Base-by-base conservation (phyloP, 2,888 invertebrate genomes). In the Eudemis profundana region DNA sequence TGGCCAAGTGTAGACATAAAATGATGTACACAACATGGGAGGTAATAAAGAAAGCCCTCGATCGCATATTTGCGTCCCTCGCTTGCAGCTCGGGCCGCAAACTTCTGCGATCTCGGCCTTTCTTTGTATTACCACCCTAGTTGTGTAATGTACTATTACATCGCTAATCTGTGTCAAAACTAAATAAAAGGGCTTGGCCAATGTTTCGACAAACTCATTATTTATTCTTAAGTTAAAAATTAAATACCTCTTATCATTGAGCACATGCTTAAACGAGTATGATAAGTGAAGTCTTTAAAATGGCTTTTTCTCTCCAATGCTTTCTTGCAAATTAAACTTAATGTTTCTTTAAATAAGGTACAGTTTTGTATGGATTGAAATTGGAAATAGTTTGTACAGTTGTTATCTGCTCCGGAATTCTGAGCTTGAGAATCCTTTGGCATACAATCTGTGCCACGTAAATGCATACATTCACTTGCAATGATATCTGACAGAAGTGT, bases 241-340 rank as follows among this genome's bases (percentile, higher is more conserved):
- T 27, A 40, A 54, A 40, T 54, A 54, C 23, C n/a, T 15, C 15
- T 54, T 54, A 54, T 54, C 54, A 27, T 8, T 23, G 21, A 40
- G 23, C 15, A 54, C 40, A 40, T 42, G 19, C 14, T 21, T 17
- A 50, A 50, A 49, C 27, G 50, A 33, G 29, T 4, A 3, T 5
- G 33, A 50, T 50, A 50, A 50, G 4, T 33, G 10, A 0, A 12
- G 29, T 12, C 2, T 17, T 17, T 4, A 33, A 33, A 33, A 33
- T 10, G 29, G 4, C 23, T 1, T 46, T 23, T 47, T 44, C 44
- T 5, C n/a, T 23, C 14, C 23, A 23, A 23, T n/a, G 2, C 3
- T 23, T n/a, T 5, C 7, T 12, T 2, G 14, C n/a, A 23, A 47
- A 47, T 5, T 5, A 23, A 2, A 17, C 33, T 33, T 12, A 17